Conservation (phyloP, 2,888 invertebrate genomes). For the Geophilus truncorum region DNA sequence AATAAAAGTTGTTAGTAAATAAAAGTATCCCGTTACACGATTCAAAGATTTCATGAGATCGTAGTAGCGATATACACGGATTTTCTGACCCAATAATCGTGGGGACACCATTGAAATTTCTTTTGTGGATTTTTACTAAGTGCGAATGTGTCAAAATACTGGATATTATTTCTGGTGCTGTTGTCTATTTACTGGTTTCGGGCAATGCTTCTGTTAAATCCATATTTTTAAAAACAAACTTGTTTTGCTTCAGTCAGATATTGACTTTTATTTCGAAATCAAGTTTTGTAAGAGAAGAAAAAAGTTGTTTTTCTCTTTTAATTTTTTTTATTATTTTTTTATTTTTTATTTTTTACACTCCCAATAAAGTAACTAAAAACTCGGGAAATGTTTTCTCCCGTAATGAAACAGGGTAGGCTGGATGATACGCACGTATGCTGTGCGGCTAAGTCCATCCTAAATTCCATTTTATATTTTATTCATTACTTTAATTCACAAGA, state of each 20-base stretch:
- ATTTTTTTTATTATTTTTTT: not conserved
- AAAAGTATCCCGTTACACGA: not conserved
- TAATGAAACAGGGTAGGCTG: not conserved
- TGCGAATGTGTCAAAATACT: too few relatives aligned
- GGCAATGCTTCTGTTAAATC: too few relatives aligned
- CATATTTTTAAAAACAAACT: not conserved
- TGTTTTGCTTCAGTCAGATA: not conserved
- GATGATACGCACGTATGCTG: not conserved
- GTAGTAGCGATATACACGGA: not conserved
- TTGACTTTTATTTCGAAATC: not conserved
- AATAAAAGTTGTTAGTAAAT: conserved; percentile 10
- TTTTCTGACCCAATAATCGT: not conserved
- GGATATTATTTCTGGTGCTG: too few relatives aligned
- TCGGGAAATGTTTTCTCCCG: not conserved
- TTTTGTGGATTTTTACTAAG: too few relatives aligned
- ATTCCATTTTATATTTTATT: not conserved
- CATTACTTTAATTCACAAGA: not conserved
- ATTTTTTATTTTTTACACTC: too few relatives aligned
- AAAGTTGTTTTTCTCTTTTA: not conserved
- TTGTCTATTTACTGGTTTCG: too few relatives aligned
- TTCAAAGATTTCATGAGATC: not conserved
- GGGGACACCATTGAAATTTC: not conserved
- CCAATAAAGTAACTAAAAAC: not conserved
- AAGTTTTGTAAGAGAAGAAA: not conserved
- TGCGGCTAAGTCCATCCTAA: not conserved